These are phyloP conservation scores for Hermatobates lingyangjiaoensis DNA, from an alignment of 1,140 invertebrate species.

Conservation along the genomic window DNA sequence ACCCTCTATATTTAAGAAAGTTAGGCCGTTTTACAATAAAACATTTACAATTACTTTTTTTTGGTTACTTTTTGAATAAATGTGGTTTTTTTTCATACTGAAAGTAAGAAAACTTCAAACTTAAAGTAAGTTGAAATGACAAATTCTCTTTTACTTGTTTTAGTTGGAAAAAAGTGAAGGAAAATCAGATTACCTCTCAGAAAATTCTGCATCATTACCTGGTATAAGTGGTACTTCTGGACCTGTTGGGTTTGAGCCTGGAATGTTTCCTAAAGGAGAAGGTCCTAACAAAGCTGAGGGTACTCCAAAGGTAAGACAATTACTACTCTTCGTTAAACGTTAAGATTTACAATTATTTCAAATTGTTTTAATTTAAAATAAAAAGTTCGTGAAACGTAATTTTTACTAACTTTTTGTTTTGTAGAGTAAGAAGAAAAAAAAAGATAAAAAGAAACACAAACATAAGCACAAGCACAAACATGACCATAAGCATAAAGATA, in stretches of 20 bases:
- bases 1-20: no score
- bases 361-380: conserved; percentile 9
- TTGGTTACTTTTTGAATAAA: no score
- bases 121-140: conserved; percentile 18
- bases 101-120: conserved; percentile 8
- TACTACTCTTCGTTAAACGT: conserved; percentile 7
- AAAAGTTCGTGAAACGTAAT: conserved; percentile 13
- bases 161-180: conserved; percentile 18
- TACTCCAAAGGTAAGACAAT: conserved; percentile 28
- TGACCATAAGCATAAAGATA: conserved; percentile 33
- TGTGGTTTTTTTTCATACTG: no score
- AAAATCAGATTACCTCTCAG: conserved; percentile 53
- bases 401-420: conserved; percentile 27
- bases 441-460: conserved; percentile 61
- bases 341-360: background rate
- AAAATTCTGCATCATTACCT: conserved; percentile 52
- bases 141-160: no score
- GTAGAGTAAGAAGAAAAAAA: conserved; percentile 66
- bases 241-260: conserved; percentile 55
- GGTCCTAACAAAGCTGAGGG: conserved; percentile 22
- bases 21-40: no score
- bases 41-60: no score
- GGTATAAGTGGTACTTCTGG: conserved; percentile 34
- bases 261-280: conserved; percentile 47
- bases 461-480: conserved; percentile 54